phyloP scores from a whole-genome alignment of 1,140 invertebrate species.

The Aphelinus atriplicis region DNA sequence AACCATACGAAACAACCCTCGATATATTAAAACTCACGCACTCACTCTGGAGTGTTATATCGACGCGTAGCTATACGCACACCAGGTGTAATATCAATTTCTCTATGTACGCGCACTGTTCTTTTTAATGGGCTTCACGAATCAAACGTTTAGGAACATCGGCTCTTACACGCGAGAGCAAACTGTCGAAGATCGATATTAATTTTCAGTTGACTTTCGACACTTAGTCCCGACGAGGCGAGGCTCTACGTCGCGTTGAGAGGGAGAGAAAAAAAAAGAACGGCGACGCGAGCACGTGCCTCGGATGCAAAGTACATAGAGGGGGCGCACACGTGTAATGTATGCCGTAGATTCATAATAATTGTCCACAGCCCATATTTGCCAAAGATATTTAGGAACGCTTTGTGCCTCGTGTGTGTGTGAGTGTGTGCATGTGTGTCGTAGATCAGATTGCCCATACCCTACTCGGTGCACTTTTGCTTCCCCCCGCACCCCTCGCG shows the following conservation, averaged over 20 bases:
- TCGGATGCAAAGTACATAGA: conserved; percentile 10
- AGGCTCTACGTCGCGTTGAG: background rate
- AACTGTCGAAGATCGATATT: conserved; percentile 5
- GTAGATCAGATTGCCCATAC: conserved; percentile 15
- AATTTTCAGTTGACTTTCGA: conserved; percentile 26
- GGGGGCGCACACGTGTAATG: conserved; percentile 3
- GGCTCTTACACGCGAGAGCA: background rate
- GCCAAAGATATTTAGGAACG: conserved; percentile 23
- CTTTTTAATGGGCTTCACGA: no score
- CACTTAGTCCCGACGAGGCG: background rate
- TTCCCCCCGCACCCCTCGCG: background rate
- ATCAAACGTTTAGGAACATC: no score
- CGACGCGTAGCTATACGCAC: background rate
- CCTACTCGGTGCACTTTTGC: background rate
- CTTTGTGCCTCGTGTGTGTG: background rate
- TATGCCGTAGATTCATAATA: conserved; percentile 23
- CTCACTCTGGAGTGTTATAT: no score
- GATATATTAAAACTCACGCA: no score
- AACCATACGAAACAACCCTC: no score
- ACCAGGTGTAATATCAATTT: conserved; percentile 1
- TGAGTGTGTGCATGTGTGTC: background rate
- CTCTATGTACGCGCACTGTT: background rate
- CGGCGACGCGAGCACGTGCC: background rate
- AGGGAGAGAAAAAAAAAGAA: conserved; percentile 3
- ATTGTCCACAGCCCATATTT: conserved; percentile 30